Evolutionary conservation across 2,888 invertebrate species (phyloP), one percentile per base, ranked within the genome.

Genomic region (Blastobasis lacticolella): DNA sequence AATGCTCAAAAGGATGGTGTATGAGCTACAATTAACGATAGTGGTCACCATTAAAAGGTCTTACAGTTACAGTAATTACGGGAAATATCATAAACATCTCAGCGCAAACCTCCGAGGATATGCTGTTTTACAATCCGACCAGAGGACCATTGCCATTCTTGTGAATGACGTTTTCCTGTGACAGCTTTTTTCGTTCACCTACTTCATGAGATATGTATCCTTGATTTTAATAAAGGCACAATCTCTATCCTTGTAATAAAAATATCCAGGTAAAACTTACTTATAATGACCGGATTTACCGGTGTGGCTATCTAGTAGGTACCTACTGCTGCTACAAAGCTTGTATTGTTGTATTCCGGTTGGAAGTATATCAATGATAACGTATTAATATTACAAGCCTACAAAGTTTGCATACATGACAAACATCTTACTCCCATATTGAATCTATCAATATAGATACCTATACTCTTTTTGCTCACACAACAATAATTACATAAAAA

Each of bases 61-160:
- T 64, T 71, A 81, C 80, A 68, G 80, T 82, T 78, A 78, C 64
- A 60, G 67, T 85, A 84, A 86, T 81, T 77, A 75, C 78, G 77
- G 81, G 79, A 82, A 78, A 82, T 79, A 79, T 82, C 77, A 79
- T 78, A 78, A 80, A 76, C 72, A 71, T 77, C 69, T 73, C 62
- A 54, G 62, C 58, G 55, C 54, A 58, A 59, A 56, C 54, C 59
- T 58, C 71, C 23, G 73, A 80, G 75, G 79, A 75, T 79, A 73
- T 61, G 57, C 61, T 64, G 67, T 67, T 73, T 73, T 66, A 69
- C 69, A 69, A 66, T 70, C 68, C 65, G 53, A 55, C 9, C 53
- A 50, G 57, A 55, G 57, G 58, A 56, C 56, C 62, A 60, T 63
- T 62, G 69, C 63, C 64, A 71, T 73, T 64, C 62, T 59, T 60